A percentile compares a stretch with the other conserved stretches of the same genome.
phyloP scores from a whole-genome alignment of 2,797 vertebrate species.

The Gallinago nigripennis region DNA sequence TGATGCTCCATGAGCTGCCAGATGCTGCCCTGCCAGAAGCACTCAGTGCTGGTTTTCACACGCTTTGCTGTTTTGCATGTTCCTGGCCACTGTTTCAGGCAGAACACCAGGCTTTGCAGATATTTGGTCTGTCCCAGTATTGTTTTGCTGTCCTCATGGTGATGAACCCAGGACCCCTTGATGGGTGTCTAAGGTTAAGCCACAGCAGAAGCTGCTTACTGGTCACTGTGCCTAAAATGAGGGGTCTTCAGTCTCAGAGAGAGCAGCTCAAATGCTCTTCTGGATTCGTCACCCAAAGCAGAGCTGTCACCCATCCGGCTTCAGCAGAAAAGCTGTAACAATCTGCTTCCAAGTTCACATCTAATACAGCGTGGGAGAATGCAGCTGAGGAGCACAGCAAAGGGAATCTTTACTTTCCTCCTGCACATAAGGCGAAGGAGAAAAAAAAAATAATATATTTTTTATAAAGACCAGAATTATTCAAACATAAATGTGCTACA shows the following conservation, averaged over 20 bases:
- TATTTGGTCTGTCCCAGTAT: no score
- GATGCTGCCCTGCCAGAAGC: background rate
- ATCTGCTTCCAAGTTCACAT: background rate
- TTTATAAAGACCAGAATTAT: background rate
- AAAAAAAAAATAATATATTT: background rate
- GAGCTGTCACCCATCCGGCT: background rate
- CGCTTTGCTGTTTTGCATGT: fast-evolving
- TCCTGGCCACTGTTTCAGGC: background rate
- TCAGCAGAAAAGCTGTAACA: background rate
- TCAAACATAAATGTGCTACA: background rate
- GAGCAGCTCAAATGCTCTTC: background rate
- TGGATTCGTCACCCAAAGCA: background rate
- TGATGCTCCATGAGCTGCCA: fast-evolving
- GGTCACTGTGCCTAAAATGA: background rate
- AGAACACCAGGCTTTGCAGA: background rate
- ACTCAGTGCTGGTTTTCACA: background rate
- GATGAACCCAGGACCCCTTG: background rate
- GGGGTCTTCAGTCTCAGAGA: background rate
- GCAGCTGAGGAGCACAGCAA: background rate
- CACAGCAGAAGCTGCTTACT: background rate
- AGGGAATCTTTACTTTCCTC: background rate
- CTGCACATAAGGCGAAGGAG: background rate
- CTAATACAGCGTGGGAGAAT: fast-evolving
- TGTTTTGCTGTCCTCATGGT: background rate
- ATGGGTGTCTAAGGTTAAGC: background rate